These are phyloP conservation scores for Peromyscus nudipes DNA, from an alignment of 2,797 vertebrate genomes.

Conservation along the genomic window DNA sequence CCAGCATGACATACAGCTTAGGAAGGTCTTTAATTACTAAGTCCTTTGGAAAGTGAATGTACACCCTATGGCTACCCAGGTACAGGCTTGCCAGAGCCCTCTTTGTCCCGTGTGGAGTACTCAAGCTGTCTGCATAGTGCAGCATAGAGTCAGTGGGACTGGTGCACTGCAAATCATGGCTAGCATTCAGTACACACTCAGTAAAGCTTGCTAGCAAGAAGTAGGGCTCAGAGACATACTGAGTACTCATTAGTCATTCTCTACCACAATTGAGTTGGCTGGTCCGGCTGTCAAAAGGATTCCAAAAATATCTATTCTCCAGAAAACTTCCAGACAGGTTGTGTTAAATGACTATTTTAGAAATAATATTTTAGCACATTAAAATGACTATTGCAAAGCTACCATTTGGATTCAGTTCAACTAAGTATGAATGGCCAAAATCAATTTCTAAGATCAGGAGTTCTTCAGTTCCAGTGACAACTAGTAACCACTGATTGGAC, in stretches of 20 bases:
- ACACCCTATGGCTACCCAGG: not conserved
- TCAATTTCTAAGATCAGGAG: constrained; percentile 27
- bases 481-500: not conserved
- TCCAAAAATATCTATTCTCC: constrained; percentile 81
- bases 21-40: not conserved
- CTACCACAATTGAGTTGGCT: constrained; percentile 64
- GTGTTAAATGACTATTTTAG: constrained; percentile 76
- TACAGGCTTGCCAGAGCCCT: not conserved
- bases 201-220: not conserved
- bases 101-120: not conserved
- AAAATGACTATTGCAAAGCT: constrained; percentile 64
- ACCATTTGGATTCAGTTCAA: constrained; percentile 54
- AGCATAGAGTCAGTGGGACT: not conserved
- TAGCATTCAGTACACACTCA: not conserved
- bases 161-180: not conserved
- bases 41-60: not conserved
- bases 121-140: accelerated
- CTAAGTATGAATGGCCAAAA: constrained; percentile 39
- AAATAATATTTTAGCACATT: constrained; percentile 76
- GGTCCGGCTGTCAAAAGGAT: constrained; percentile 75
- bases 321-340: constrained; percentile 81
- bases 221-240: constrained; percentile 2
- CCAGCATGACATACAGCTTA: not conserved
- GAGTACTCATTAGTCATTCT: constrained; percentile 70
- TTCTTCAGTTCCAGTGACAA: not conserved